Percentiles rank a stretch among this genome's conserved stretches.
These are phyloP conservation scores for Holacanthus passer DNA, from an alignment of 2,113 vertebrate species.

Conservation along the genomic window DNA sequence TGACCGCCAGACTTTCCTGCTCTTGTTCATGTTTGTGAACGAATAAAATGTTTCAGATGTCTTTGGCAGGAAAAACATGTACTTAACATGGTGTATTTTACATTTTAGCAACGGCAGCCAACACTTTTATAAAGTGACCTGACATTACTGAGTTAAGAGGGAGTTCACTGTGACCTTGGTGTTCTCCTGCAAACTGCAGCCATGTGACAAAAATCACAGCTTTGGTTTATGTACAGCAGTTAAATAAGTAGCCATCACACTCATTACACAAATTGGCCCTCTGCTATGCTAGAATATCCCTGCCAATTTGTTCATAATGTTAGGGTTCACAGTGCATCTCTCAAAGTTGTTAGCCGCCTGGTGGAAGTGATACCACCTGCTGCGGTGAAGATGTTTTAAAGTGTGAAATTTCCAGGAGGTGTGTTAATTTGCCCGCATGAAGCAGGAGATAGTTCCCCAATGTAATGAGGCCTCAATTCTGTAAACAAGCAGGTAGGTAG, in stretches of 20 bases:
- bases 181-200: background rate
- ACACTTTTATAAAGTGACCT: background rate
- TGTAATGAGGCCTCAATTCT: slow-evolving; percentile 41
- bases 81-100: background rate
- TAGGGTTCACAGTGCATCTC: slow-evolving; percentile 48
- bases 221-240: slow-evolving; percentile 17
- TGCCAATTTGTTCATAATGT: slow-evolving; percentile 56
- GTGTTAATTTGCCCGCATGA: slow-evolving; percentile 63
- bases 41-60: background rate
- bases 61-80: background rate
- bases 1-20: background rate
- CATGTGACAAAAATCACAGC: slow-evolving; percentile 8
- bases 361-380: slow-evolving; percentile 62
- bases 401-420: slow-evolving; percentile 65
- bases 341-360: slow-evolving; percentile 62
- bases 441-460: slow-evolving; percentile 49
- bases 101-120: background rate
- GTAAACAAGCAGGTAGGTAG: slow-evolving; percentile 46
- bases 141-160: background rate
- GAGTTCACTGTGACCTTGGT: background rate
- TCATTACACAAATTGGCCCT: slow-evolving; percentile 58
- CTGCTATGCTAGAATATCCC: slow-evolving; percentile 17
- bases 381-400: slow-evolving; percentile 62
- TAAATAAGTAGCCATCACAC: slow-evolving; percentile 24
- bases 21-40: background rate